Evolutionary conservation across 2,113 vertebrate genomes (phyloP).

Genomic region (Periophthalmus modestus): DNA sequence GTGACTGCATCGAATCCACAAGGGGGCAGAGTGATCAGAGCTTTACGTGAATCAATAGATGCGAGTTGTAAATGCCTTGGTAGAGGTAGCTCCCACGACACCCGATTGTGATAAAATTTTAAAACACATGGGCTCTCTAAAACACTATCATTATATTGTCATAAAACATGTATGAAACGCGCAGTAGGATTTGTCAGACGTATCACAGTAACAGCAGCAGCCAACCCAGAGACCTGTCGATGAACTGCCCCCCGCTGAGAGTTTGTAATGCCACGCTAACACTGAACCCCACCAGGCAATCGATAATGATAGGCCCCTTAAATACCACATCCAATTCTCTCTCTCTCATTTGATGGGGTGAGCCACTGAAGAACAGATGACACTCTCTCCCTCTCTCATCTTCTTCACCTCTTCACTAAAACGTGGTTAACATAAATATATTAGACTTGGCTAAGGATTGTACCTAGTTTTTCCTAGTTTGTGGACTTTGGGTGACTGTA

Average conservation of each 20-base stretch:
- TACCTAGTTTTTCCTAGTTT: too few relatives aligned
- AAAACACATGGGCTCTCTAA: background rate
- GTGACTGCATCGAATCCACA: background rate
- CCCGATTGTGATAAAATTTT: background rate
- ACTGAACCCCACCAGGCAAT: constrained; percentile 6
- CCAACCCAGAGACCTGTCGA: background rate
- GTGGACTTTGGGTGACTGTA: too few relatives aligned
- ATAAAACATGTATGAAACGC: background rate
- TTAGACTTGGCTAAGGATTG: too few relatives aligned
- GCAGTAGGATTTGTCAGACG: background rate
- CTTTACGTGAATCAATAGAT: background rate
- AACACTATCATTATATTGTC: background rate
- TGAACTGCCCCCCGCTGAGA: constrained; percentile 16
- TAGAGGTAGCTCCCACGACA: background rate
- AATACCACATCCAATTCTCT: background rate
- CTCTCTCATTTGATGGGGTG: background rate
- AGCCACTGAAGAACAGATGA: constrained; percentile 21
- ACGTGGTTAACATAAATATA: too few relatives aligned
- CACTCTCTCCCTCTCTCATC: too few relatives aligned
- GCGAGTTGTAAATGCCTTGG: background rate
- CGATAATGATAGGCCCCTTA: constrained; percentile 22
- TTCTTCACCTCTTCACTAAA: background rate
- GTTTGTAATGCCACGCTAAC: constrained; percentile 21
- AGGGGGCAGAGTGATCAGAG: background rate
- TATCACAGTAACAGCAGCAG: background rate